Evolutionary conservation across 2,113 vertebrate species (phyloP), one percentile per base, ranked within the genome.

Genomic region (Condylura cristata): DNA sequence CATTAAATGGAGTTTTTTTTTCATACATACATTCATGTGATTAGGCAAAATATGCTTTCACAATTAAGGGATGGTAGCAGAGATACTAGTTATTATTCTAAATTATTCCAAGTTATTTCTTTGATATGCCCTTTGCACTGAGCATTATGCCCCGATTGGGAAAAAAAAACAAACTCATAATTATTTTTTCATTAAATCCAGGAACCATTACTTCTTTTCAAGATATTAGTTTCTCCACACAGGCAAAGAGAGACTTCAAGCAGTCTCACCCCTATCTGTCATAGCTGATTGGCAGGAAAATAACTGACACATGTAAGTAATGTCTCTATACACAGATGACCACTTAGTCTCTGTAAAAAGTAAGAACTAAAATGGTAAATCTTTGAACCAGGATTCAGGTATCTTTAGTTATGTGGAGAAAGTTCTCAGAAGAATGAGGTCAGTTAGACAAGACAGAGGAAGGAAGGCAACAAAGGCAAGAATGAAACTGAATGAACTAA

Each of bases 21-120:
- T 63, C 30, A 2, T 81, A 26, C 9, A 48, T 53, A 61, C 76
- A 63, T 81, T 68, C 71, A 4, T 76, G 20, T 37, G 26, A 11
- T 86, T 88, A 56, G 5, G 18, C 30, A 91, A 72, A 91, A 78
- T 44, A 80, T 2, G 5, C 11, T 18, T 82, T 34, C 13, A 70
- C 18, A 87, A 80, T 84, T 37, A 91, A 39, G 44, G 8, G 7
- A n/a, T 24, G 30, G 6, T 28, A 39, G 24, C 9, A 56, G 41
- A 84, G 61, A 86, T 94, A 86, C 37, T 18, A 46, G 26, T 16
- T 93, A 17, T 80, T 87, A 79, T 83, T 78, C 12, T 41, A 74
- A 72, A 44, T 28, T 65, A 58, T 32, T 91, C 53, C 63, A 95
- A 88, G 37, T 53, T 41, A 61, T 81, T 86, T 89, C 6, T 58